These are phyloP conservation scores for Conomelus anceps DNA, from an alignment of 2,888 invertebrate genomes.

Conservation along the genomic window DNA sequence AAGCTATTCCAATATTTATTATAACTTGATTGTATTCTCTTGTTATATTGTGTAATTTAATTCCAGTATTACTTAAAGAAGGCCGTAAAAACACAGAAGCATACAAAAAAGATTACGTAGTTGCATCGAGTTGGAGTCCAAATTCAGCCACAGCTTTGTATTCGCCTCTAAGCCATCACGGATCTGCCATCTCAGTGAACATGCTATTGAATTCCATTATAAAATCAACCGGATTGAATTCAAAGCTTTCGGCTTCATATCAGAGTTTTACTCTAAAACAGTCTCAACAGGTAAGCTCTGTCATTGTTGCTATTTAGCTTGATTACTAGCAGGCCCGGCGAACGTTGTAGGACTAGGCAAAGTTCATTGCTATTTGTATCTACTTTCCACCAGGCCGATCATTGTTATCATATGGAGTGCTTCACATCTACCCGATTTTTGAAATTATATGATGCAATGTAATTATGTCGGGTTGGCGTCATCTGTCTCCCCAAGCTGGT, in stretches of 20 bases:
- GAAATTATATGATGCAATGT: too few species aligned
- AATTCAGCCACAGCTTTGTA: slow-evolving; percentile 43
- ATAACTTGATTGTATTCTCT: too few species aligned
- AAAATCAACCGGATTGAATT: slow-evolving; percentile 34
- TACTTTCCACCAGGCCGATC: too few species aligned
- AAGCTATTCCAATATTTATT: too few species aligned
- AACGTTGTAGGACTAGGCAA: too few species aligned
- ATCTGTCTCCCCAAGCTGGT: too few species aligned
- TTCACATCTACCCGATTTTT: too few species aligned
- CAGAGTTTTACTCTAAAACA: background rate
- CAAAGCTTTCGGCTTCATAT: background rate
- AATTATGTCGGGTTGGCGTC: too few species aligned
- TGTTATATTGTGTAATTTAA: slow-evolving; percentile 25
- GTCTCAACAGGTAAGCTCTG: background rate
- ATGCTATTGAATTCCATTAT: slow-evolving; percentile 45
- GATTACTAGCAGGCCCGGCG: too few species aligned
- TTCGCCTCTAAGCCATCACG: slow-evolving; percentile 49
- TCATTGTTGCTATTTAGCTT: too few species aligned
- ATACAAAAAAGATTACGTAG: slow-evolving; percentile 47
- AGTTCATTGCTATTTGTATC: too few species aligned
- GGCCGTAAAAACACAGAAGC: slow-evolving; percentile 40
- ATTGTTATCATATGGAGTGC: too few species aligned
- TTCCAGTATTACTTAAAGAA: slow-evolving; percentile 44
- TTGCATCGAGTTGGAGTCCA: slow-evolving; percentile 46
- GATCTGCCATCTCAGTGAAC: slow-evolving; percentile 49